phyloP scores from a whole-genome alignment of 2,113 vertebrate genomes.

The Elaphurus davidianus region DNA sequence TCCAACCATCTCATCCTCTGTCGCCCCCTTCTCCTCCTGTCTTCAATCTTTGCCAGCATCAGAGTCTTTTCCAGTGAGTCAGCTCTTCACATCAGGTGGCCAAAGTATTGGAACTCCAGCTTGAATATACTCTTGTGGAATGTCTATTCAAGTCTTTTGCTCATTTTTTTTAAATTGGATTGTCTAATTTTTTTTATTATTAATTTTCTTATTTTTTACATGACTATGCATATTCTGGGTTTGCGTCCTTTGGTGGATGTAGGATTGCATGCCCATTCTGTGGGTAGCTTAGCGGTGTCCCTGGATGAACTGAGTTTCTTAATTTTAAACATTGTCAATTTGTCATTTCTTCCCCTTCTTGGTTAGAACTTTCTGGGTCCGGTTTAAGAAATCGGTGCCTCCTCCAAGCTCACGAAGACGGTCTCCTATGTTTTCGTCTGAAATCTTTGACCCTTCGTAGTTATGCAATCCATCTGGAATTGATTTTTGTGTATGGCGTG shows the following conservation, averaged over 20 bases:
- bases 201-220: not conserved
- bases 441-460: not conserved
- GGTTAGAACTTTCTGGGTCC: not conserved
- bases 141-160: not conserved
- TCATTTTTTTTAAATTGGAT: not conserved
- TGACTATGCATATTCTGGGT: not conserved
- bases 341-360: fast-evolving
- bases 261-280: not conserved
- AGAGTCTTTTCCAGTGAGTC: not conserved
- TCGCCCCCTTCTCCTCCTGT: not conserved
- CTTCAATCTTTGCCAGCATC: not conserved
- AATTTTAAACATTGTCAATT: not conserved
- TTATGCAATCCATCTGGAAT: not conserved
- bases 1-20: not conserved
- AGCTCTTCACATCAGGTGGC: not conserved
- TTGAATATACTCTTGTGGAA: not conserved
- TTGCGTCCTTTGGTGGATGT: not conserved
- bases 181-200: not conserved
- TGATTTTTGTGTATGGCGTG: not conserved
- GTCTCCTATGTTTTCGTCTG: not conserved
- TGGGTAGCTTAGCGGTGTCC: not conserved
- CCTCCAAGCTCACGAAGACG: not conserved
- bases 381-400: not conserved
- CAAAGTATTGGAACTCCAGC: not conserved
- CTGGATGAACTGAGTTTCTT: not conserved